Percentiles rank a stretch among this genome's conserved stretches.
Evolutionary conservation across 2,888 invertebrate genomes (phyloP).

Genomic region (Nemoura dubitans): DNA sequence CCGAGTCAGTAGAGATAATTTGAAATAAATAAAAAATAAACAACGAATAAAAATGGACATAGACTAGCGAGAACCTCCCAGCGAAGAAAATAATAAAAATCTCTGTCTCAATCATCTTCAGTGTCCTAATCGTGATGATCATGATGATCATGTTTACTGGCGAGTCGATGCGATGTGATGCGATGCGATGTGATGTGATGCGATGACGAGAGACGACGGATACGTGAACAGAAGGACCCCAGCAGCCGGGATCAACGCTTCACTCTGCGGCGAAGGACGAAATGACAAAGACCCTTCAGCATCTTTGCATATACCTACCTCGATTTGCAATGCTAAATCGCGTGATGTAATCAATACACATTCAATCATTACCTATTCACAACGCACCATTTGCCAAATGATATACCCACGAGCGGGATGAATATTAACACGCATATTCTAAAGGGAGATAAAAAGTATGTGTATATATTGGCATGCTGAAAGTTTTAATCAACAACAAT

Average conservation of each 20-base stretch:
- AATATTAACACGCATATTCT: too few relatives aligned
- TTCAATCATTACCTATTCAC: conserved; percentile 20
- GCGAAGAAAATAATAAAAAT: neutral
- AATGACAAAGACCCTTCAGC: conserved; percentile 23
- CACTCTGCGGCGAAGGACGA: conserved; percentile 9
- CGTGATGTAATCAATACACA: neutral
- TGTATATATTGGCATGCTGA: too few relatives aligned
- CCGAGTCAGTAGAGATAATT: neutral
- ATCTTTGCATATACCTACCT: neutral
- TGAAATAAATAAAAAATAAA: neutral
- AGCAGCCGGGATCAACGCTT: conserved; percentile 27
- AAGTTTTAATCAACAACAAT: too few relatives aligned
- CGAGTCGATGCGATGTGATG: neutral
- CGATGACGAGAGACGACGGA: neutral
- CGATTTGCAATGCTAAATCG: conserved; percentile 29
- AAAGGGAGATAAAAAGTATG: too few relatives aligned
- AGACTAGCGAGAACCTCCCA: neutral
- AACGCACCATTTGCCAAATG: neutral
- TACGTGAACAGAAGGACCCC: neutral
- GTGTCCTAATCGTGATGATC: conserved; percentile 15
- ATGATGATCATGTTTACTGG: too few relatives aligned
- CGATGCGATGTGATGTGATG: neutral
- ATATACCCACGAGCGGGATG: neutral
- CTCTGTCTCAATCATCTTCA: conserved; percentile 10
- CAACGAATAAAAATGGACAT: neutral